phyloP scores from a whole-genome alignment of 2,888 invertebrate genomes.

The Panopea generosa region DNA sequence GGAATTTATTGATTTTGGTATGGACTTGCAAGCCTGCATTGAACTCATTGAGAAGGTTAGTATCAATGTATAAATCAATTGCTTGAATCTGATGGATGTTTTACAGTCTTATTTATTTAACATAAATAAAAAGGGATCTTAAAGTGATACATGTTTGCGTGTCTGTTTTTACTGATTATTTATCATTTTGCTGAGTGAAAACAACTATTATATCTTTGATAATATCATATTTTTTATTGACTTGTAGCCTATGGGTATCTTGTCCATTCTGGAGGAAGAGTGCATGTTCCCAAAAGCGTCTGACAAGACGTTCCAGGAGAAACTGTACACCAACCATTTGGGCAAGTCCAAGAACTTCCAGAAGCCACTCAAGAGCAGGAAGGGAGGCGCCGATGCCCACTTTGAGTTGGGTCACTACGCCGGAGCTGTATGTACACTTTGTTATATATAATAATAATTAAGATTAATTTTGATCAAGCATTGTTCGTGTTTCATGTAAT shows the following conservation, averaged over 20 bases:
- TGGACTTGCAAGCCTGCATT: slow-evolving; percentile 98
- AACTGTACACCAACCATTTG: slow-evolving; percentile 99
- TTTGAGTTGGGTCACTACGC: slow-evolving; percentile 99
- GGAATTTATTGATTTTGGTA: slow-evolving; percentile 98
- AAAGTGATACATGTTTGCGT: too few species aligned
- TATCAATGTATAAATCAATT: too few species aligned
- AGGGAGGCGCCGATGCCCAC: slow-evolving; percentile 98
- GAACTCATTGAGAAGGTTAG: slow-evolving; percentile 88
- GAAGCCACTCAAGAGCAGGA: slow-evolving; percentile 90
- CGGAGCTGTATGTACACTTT: slow-evolving; percentile 91
- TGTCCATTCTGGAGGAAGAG: slow-evolving; percentile 99
- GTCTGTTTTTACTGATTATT: too few species aligned
- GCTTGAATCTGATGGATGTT: too few species aligned
- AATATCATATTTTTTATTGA: too few species aligned
- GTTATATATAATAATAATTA: too few species aligned
- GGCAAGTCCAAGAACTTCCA: slow-evolving; percentile 90
- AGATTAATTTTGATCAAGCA: not conserved
- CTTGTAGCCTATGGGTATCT: slow-evolving; percentile 99
- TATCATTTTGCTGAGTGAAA: too few species aligned
- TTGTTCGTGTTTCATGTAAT: not conserved
- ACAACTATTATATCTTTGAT: too few species aligned
- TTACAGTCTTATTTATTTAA: too few species aligned
- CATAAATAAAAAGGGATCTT: too few species aligned
- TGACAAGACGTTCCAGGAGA: slow-evolving; percentile 99
- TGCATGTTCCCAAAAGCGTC: slow-evolving; percentile 99